Base-by-base conservation (phyloP, 2,113 vertebrate genomes). In the Chrysochloris asiatica region DNA sequence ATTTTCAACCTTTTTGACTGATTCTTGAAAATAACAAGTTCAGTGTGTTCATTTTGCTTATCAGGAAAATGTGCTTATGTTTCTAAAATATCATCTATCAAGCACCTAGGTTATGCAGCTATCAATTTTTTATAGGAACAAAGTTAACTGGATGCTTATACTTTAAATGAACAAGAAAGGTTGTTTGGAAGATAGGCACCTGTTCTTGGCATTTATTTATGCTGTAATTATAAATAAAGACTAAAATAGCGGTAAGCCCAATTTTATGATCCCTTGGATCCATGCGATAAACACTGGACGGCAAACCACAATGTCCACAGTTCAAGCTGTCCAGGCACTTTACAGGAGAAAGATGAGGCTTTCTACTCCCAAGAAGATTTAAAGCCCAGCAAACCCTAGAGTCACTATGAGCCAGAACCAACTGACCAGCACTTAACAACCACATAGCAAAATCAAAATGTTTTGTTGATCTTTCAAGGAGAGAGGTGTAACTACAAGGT, bases 131-230 rank as follows among this genome's bases (percentile, higher is more conserved):
- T 99, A 93, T 97, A 99, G 97, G 99, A 99, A 94, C 99, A 99
- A 97, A 99, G 98, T 93, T 98, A 99, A 94, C 97, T 98, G 95
- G 99, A 99, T 43, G 97, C 98, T 89, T 98, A 99, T 89, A 99
- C 98, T 96, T n/a, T 98, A 47, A 99, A 99, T 96, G 99, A 99
- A 96, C 99, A 99, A 97, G 99, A 99, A 97, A 99, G 99, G n/a
- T n/a, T n/a, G n/a, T 96, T 98, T 99, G 54, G 99, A 99, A 98
- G 99, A 99, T 99, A 94, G 48, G 92, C 21, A 77, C 33, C 59
- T 75, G 36, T 43, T 92, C 16, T n/a, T n/a, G n/a, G n/a, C n/a
- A n/a, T n/a, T n/a, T n/a, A n/a, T n/a, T n/a, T n/a, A n/a, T n/a
- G n/a, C n/a, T n/a, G n/a, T n/a, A n/a, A n/a, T n/a, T n/a, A n/a